Conservation (phyloP, 1,140 invertebrate species). For the Drosophila ironensis region DNA sequence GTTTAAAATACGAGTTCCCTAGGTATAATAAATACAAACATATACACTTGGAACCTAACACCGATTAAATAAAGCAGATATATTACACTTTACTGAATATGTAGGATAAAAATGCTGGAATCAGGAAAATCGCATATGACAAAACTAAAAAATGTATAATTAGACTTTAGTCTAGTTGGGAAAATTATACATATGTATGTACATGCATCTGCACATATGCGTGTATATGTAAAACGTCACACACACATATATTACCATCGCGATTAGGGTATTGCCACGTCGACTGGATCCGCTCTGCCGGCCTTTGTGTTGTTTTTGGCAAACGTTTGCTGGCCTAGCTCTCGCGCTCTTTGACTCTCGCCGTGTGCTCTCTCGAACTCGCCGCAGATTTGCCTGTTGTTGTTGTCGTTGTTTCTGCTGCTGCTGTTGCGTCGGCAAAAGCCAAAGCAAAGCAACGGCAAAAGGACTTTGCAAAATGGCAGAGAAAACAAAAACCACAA, state of each 20-base stretch:
- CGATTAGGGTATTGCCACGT: constrained; percentile 15
- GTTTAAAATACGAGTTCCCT: no score
- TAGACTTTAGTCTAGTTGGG: no score
- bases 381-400: constrained; percentile 3
- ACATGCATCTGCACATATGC: no score
- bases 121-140: no score
- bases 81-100: no score
- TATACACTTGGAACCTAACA: no score
- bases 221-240: no score
- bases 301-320: constrained; percentile 50
- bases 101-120: no score
- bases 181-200: no score
- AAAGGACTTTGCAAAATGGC: constrained; percentile 4
- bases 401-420: constrained; percentile 7
- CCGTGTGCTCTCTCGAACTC: constrained; percentile 11
- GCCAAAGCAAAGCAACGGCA: constrained; percentile 2
- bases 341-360: constrained; percentile 6
- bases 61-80: no score
- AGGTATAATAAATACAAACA: no score
- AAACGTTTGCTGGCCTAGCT: constrained; percentile 36
- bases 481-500: not conserved
- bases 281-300: constrained; percentile 6
- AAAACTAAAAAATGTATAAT: no score
- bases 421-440: constrained; percentile 27
- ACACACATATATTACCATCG: not conserved